Base-by-base conservation (phyloP, 2,797 vertebrate species). In the Chromobotia macracanthus region DNA sequence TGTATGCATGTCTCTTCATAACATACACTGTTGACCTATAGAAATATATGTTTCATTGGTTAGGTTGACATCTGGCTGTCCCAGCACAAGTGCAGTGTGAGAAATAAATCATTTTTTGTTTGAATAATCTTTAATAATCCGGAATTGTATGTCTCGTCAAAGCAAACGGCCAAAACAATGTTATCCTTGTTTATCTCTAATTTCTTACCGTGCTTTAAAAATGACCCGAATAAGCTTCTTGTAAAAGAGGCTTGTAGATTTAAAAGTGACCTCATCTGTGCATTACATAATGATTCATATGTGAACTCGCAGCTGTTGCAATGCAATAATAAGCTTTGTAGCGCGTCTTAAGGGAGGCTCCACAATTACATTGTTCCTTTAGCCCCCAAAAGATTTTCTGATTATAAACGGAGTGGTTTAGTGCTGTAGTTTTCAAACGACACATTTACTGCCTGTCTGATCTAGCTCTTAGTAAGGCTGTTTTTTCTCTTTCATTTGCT, bases 221-320 rank as follows among this genome's bases (percentile, higher is more conserved):
- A 70, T 80, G 67, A 82, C 58, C 70, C 38, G 35, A 72, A 65
- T 82, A 75, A 79, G 60, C 68, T 46, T 76, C 73, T 84, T 61
- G 61, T 56, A 72, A 76, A 71, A 78, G 74, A 79, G 65, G 50
- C 60, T 60, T 82, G 75, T 50, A 25, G 71, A 55, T 79, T 81
- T 77, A 75, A 48, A 25, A 69, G 61, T 72, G 64, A 67, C 64
- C 80, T 51, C 72, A 67, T 84, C 68, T 19, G 31, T 35, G 23
- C 50, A 77, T 87, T 87, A 81, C 63, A 18, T 75, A 84, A 83
- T 23, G 74, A 23, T 75, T 78, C 75, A 66, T 72, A 69, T 81
- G 63, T 75, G 70, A 64, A 75, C 67, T 79, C 60, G 31, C 63
- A 69, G 70, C 58, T 79, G 77, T 70, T 66, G 48, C 65, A 82